Evolutionary conservation across 2,113 vertebrate genomes (phyloP), one percentile per base, ranked within the genome.

Genomic region (Syrrhaptes paradoxus): DNA sequence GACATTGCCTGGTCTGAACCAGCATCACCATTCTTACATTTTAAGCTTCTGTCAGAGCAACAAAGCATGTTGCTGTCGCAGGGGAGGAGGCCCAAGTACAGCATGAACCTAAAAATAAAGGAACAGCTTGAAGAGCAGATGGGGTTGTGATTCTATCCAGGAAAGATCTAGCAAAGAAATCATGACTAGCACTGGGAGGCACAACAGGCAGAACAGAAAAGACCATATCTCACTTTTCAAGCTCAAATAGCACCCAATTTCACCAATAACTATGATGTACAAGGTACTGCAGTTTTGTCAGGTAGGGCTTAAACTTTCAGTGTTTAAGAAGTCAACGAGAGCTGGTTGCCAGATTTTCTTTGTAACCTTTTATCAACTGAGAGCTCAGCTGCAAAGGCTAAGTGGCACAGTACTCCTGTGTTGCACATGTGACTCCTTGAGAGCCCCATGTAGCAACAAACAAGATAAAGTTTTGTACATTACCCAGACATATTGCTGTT

Each of bases 381-480:
- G 15, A 7, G 8, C 5, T 49, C 25, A 77, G 48, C 6, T 34
- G 13, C 25, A 58, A 70, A 16, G 49, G 10, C 31, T 45, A 16
- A 38, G 17, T 0, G 3, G 36, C 8, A 52, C 7, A 51, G 11
- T 2, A n/a, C 18, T 61, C 10, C 22, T 14, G 5, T 5, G 29
- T 1, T 14, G 3, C 26, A 32, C 0, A 0, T 2, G 7, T 7
- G 17, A 26, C 17, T 41, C 43, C 34, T 34, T 46, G 17, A 38
- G 15, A 4, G 28, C 29, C 43, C 7, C 15, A 3, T 2, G 2
- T 8, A 43, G 32, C 20, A 28, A 34, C 13, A 49, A 84, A 65
- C 12, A 59, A 70, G 10, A 16, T 5, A 2, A 20, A 38, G 18
- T 16, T 70, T n/a, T 20, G 3, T 7, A 28, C 12, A 2, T 41